Evolutionary conservation across 2,113 vertebrate genomes (phyloP).

Genomic region (Gopherus evgoodei): DNA sequence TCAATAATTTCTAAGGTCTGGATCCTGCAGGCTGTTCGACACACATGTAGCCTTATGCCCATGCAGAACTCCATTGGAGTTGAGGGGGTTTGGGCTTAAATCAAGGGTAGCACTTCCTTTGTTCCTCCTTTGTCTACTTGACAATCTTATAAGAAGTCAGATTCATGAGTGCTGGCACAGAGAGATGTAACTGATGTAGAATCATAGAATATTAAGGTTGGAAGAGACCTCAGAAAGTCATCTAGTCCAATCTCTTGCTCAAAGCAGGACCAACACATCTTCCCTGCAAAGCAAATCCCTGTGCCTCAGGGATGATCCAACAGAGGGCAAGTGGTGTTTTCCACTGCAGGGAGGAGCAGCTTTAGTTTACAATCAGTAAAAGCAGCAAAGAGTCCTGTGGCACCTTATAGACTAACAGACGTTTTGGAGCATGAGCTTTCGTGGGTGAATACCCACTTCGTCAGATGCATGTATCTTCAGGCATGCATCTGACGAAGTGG

Average conservation of each 20-base stretch:
- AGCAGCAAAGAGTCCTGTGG: too few relatives aligned
- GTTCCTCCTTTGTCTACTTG: neutral
- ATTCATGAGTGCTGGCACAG: neutral
- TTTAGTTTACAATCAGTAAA: neutral
- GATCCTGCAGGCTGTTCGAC: neutral
- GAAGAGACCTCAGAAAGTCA: too few relatives aligned
- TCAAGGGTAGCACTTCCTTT: neutral
- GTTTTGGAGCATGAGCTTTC: too few relatives aligned
- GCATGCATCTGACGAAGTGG: too few relatives aligned
- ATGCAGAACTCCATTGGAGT: neutral
- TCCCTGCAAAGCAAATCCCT: neutral
- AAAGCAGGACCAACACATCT: neutral
- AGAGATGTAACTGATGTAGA: neutral
- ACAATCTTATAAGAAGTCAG: neutral
- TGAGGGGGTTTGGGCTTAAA: neutral
- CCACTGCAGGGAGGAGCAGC: neutral
- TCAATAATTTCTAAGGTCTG: neutral
- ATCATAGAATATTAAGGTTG: too few relatives aligned
- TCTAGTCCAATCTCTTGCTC: too few relatives aligned
- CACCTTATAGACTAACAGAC: too few relatives aligned
- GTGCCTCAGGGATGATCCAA: neutral
- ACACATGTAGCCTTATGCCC: neutral
- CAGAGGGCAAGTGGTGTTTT: neutral
- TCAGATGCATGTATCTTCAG: too few relatives aligned
- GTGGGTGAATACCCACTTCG: too few relatives aligned